Evolutionary conservation across 2,113 vertebrate species (phyloP).

Genomic region (Leuciscus idus): DNA sequence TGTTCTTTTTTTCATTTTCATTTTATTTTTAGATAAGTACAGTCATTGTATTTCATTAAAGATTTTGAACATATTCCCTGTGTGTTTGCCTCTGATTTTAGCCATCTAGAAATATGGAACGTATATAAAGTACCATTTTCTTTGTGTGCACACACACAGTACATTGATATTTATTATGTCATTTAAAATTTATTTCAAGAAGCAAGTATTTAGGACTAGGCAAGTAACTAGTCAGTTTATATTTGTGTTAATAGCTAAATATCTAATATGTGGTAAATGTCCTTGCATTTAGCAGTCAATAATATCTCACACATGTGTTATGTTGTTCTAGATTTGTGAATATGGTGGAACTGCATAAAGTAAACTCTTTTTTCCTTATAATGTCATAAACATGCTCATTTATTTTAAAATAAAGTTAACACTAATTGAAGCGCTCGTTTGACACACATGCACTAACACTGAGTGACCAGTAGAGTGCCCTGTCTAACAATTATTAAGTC

Average conservation of each 20-base stretch:
- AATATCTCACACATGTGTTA: too few species aligned
- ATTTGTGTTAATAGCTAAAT: background rate
- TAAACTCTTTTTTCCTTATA: too few species aligned
- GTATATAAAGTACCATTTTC: background rate
- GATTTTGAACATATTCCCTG: background rate
- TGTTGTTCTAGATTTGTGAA: too few species aligned
- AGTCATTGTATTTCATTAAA: slow-evolving; percentile 42
- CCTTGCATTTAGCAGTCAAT: too few species aligned
- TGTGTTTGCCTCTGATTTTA: background rate
- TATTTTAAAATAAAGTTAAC: too few species aligned
- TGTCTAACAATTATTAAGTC: slow-evolving; percentile 35
- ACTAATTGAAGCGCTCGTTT: too few species aligned
- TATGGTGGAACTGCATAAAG: too few species aligned
- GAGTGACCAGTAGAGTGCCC: slow-evolving; percentile 51
- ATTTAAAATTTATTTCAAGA: background rate
- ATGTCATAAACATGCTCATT: too few species aligned
- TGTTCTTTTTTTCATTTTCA: background rate
- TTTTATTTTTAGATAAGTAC: background rate
- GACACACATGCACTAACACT: background rate
- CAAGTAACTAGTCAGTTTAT: background rate
- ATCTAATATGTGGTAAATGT: too few species aligned
- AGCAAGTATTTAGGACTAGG: background rate
- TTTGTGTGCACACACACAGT: background rate
- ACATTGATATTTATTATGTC: background rate
- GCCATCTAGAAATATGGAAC: background rate